Conservation (phyloP, 2,888 invertebrate species). For the Crematogaster levior region DNA sequence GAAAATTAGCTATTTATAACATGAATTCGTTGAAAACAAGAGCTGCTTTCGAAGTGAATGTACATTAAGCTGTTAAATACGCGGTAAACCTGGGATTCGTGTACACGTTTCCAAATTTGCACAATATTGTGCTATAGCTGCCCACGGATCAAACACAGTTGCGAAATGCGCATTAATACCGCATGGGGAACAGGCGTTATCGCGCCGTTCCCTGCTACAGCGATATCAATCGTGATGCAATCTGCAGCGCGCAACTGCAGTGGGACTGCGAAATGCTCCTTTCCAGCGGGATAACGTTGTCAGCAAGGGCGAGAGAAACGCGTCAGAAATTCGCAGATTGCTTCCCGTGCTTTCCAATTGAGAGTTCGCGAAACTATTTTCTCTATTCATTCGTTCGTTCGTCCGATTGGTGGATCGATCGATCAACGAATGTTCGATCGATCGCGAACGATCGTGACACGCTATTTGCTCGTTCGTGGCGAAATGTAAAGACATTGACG, state of each 20-base stretch:
- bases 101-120: background rate
- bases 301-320: conserved; percentile 34
- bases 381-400: conserved; percentile 18
- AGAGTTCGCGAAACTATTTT: conserved; percentile 54
- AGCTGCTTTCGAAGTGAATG: background rate
- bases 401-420: conserved; percentile 18
- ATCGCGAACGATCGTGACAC: conserved; percentile 11
- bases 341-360: conserved; percentile 24
- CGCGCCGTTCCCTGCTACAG: conserved; percentile 17
- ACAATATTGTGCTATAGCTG: background rate
- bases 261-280: conserved; percentile 26
- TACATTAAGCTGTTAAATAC: background rate
- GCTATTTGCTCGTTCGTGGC: background rate
- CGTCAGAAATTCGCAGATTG: conserved; percentile 41
- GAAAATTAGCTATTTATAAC: background rate
- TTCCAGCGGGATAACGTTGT: conserved; percentile 42
- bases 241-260: conserved; percentile 21
- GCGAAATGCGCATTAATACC: conserved; percentile 42
- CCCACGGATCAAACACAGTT: background rate
- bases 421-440: background rate
- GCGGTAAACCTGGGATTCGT: background rate
- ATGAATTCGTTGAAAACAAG: background rate
- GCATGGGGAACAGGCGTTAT: conserved; percentile 29
- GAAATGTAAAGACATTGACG: conserved; percentile 27
- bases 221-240: conserved; percentile 30